phyloP scores from a whole-genome alignment of 2,113 vertebrate genomes.

The Ceuthmochares aereus region DNA sequence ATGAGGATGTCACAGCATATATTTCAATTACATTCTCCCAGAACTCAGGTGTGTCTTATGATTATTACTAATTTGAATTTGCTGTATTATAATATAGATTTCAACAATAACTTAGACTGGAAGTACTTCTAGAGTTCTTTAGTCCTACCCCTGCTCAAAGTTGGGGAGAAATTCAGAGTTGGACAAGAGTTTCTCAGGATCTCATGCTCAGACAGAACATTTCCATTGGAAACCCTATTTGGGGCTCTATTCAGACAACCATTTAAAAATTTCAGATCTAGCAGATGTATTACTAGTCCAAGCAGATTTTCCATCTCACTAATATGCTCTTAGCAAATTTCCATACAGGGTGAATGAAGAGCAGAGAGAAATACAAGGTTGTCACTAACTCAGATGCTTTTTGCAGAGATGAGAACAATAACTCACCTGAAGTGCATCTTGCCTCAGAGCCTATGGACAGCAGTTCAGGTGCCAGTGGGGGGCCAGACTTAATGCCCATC shows the following conservation, averaged over 20 bases:
- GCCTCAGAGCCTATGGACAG: neutral
- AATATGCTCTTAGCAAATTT: neutral
- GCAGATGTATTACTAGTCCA: neutral
- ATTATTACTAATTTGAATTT: neutral
- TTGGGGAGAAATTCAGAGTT: neutral
- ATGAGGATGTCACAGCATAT: neutral
- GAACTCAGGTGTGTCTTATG: neutral
- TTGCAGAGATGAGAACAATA: neutral
- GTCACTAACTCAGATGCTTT: neutral
- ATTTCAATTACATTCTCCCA: neutral
- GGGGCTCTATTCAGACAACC: neutral
- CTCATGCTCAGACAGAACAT: neutral
- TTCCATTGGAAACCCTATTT: neutral
- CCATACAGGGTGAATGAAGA: neutral
- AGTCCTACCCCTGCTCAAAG: neutral
- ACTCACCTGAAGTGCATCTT: neutral
- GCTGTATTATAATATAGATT: accelerated
- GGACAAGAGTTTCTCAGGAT: neutral
- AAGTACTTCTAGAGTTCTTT: neutral
- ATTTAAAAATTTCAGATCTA: neutral
- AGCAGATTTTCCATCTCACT: neutral
- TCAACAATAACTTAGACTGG: neutral
- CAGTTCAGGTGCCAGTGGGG: neutral
- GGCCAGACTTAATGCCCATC: neutral
- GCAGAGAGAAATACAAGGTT: neutral